phyloP scores from a whole-genome alignment of 1,140 invertebrate genomes.

The Anoplolepis gracilipes region DNA sequence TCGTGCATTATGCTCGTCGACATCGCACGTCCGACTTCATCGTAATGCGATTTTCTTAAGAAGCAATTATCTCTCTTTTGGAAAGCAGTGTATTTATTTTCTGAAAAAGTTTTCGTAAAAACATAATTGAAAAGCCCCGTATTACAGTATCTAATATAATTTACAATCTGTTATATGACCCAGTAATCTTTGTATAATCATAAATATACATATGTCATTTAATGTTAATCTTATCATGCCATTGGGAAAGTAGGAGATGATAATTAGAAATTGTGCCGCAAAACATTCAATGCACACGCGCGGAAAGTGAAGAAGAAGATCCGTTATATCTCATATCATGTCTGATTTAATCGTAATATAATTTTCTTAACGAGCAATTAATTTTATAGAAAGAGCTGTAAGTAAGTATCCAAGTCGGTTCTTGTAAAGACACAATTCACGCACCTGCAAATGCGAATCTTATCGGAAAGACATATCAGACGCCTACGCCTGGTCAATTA shows the following conservation, averaged over 20 bases:
- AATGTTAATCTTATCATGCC: neutral
- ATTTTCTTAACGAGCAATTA: conserved; percentile 30
- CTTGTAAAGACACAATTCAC: no score
- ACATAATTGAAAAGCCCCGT: neutral
- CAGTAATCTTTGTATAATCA: conserved; percentile 13
- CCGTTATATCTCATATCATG: neutral
- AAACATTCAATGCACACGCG: neutral
- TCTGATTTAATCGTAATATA: conserved; percentile 10
- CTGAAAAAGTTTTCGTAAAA: neutral
- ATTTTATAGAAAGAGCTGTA: conserved; percentile 23
- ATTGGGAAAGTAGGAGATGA: conserved; percentile 16
- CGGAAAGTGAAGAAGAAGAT: conserved; percentile 33
- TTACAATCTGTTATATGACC: neutral
- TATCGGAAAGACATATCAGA: conserved; percentile 36
- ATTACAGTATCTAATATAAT: neutral
- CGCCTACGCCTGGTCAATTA: conserved; percentile 48
- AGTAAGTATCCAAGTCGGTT: neutral
- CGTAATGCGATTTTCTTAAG: conserved; percentile 33
- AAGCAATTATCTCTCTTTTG: conserved; percentile 19
- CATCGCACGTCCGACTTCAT: conserved; percentile 46
- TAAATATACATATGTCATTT: neutral
- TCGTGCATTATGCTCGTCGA: conserved; percentile 35
- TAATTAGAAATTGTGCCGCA: conserved; percentile 36
- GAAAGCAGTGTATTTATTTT: conserved; percentile 6
- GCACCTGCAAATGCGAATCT: neutral